Evolutionary conservation across 2,797 vertebrate genomes (phyloP).

Genomic region (Chromis chromis): DNA sequence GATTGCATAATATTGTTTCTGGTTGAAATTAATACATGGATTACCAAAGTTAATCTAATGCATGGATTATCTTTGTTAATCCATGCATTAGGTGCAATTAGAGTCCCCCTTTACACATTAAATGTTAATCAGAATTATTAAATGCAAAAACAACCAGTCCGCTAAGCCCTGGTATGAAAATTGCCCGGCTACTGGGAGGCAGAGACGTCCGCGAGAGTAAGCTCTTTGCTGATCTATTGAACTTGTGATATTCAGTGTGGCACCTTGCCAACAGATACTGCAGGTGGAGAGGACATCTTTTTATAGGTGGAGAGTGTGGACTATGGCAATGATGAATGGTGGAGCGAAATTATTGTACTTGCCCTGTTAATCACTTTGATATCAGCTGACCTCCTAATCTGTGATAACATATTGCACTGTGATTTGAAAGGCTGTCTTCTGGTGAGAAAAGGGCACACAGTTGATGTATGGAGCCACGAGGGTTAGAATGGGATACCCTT

Average conservation of each 20-base stretch:
- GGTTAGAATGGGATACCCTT: no score
- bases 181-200: neutral
- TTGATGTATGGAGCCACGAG: neutral
- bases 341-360: slow-evolving; percentile 14
- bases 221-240: slow-evolving; percentile 32
- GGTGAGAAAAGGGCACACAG: slow-evolving; percentile 16
- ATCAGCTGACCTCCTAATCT: slow-evolving; percentile 34
- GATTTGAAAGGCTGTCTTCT: neutral
- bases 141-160: slow-evolving; percentile 15
- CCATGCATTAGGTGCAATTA: slow-evolving; percentile 48
- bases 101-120: slow-evolving; percentile 14
- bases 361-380: slow-evolving; percentile 38
- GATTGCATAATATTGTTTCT: slow-evolving; percentile 37
- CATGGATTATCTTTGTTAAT: slow-evolving; percentile 57
- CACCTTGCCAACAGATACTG: slow-evolving; percentile 16
- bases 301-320: neutral
- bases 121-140: slow-evolving; percentile 39
- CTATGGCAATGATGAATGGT: slow-evolving; percentile 10
- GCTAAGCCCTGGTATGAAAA: slow-evolving; percentile 18
- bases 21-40: slow-evolving; percentile 31
- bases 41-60: slow-evolving; percentile 47
- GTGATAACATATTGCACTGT: neutral
- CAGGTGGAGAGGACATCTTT: neutral
- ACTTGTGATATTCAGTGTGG: slow-evolving; percentile 35
- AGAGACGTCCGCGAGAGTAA: slow-evolving; percentile 8